Evolutionary conservation across 2,113 vertebrate species (phyloP).

Genomic region (Rhabdomys dilectus): DNA sequence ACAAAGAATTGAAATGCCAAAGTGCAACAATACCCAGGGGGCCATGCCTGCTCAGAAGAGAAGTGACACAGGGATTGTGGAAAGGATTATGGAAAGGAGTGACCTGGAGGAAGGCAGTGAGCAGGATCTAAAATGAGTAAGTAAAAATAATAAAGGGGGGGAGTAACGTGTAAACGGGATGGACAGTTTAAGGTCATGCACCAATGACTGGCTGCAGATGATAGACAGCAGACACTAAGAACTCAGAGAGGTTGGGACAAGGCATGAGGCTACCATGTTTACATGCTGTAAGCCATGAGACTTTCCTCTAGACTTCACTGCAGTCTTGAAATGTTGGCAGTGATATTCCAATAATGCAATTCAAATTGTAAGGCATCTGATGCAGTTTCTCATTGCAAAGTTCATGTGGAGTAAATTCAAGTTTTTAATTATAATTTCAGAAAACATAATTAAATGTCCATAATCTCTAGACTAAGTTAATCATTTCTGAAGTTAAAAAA

Average conservation of each 20-base stretch:
- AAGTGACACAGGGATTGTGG: no score
- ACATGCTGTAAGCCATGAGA: accelerated
- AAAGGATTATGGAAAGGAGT: no score
- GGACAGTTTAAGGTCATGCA: not conserved
- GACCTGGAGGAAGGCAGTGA: no score
- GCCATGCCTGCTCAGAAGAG: no score
- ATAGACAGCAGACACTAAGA: not conserved
- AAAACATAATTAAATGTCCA: not conserved
- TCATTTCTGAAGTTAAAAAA: not conserved
- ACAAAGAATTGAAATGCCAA: no score
- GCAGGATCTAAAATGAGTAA: no score
- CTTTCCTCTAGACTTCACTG: not conserved
- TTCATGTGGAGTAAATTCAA: not conserved
- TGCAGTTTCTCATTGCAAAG: not conserved
- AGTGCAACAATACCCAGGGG: no score
- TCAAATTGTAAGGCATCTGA: not conserved
- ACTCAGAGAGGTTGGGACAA: accelerated
- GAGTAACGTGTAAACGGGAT: no score
- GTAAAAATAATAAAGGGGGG: no score
- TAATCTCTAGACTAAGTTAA: not conserved
- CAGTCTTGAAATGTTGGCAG: not conserved
- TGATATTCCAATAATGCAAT: accelerated
- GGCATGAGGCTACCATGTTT: not conserved
- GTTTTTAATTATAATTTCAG: not conserved
- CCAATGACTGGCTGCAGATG: not conserved